These are phyloP conservation scores for Drosophila persimilis DNA, from an alignment of 1,140 invertebrate species.

Conservation along the genomic window DNA sequence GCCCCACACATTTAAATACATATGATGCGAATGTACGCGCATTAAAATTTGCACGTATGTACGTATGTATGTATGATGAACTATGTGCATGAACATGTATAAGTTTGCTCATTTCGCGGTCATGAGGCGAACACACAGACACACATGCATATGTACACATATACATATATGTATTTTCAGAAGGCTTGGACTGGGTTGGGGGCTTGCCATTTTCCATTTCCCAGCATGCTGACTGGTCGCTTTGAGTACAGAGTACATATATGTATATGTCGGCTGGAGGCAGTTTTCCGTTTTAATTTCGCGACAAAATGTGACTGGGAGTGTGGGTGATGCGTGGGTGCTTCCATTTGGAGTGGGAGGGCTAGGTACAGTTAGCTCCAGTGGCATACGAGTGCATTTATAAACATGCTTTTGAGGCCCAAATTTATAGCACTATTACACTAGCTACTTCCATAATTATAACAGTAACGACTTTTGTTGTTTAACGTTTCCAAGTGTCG, in stretches of 20 bases:
- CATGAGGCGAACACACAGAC: not conserved
- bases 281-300: conserved; percentile 29
- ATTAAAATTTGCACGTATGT: conserved; percentile 5
- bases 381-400: too few species aligned
- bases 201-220: not conserved
- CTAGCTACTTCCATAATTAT: too few species aligned
- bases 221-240: conserved; percentile 18
- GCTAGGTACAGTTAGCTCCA: too few species aligned
- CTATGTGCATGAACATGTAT: not conserved
- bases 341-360: too few species aligned
- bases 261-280: not conserved
- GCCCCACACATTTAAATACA: too few species aligned
- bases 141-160: too few species aligned
- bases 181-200: conserved; percentile 4
- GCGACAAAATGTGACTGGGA: conserved; percentile 12
- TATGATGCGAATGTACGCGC: too few species aligned
- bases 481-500: too few species aligned
- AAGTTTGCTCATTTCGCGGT: conserved; percentile 45
- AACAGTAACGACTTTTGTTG: too few species aligned
- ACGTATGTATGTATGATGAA: not conserved
- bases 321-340: conserved; percentile 5
- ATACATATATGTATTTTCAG: too few species aligned
- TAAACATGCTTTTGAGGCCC: too few species aligned
- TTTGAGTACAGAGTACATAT: not conserved
- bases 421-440: too few species aligned